Evolutionary conservation across 2,797 vertebrate species (phyloP).

Genomic region (Sternotherus odoratus): DNA sequence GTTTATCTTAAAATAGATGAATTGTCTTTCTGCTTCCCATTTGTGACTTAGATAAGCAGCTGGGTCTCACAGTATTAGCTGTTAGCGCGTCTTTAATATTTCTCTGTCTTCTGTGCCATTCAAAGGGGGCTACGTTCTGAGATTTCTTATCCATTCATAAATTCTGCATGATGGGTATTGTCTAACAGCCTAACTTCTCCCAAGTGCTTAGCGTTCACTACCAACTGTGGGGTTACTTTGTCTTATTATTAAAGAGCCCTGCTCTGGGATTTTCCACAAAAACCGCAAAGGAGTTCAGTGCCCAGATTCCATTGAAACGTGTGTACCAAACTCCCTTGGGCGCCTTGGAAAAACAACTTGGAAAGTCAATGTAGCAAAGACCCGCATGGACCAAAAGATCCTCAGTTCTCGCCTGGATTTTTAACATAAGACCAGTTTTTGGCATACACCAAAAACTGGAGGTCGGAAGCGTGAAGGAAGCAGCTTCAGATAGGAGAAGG

Average conservation of each 20-base stretch:
- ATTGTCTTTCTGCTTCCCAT: constrained; percentile 54
- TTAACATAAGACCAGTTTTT: neutral
- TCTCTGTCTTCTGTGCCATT: constrained; percentile 63
- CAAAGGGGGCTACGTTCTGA: constrained; percentile 46
- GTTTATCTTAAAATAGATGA: constrained; percentile 41
- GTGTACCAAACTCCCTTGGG: fast-evolving
- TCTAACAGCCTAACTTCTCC: neutral
- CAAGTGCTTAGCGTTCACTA: neutral
- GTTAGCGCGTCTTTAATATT: constrained; percentile 66
- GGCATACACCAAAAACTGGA: neutral
- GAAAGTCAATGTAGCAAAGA: neutral
- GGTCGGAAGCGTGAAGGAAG: neutral
- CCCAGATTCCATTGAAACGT: fast-evolving
- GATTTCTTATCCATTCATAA: constrained; percentile 69
- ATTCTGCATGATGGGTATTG: constrained; percentile 32
- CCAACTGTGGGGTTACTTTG: neutral
- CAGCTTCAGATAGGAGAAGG: neutral
- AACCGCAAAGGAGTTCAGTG: fast-evolving
- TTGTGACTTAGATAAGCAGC: constrained; percentile 54
- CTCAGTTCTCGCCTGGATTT: neutral
- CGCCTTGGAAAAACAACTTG: neutral
- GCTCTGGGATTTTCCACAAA: neutral
- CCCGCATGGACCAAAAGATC: neutral
- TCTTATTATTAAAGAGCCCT: neutral
- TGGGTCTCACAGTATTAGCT: constrained; percentile 60